phyloP scores from a whole-genome alignment of 2,113 vertebrate genomes.

The Syrrhaptes paradoxus region DNA sequence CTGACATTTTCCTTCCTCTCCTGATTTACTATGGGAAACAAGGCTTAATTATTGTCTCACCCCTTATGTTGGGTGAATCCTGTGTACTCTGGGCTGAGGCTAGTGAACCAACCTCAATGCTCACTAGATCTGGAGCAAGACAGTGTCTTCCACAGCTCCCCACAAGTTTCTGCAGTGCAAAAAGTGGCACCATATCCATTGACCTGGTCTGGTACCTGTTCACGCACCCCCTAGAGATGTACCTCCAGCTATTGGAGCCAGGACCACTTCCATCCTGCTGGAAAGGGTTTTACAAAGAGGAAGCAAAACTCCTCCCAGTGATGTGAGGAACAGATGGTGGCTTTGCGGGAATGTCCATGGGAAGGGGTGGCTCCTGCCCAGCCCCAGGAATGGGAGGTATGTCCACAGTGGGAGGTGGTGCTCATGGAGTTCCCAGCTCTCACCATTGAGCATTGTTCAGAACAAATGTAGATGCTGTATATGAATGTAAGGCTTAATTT shows the following conservation, averaged over 20 bases:
- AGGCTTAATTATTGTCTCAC: neutral
- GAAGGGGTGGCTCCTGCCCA: neutral
- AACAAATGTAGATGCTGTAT: neutral
- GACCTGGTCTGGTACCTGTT: neutral
- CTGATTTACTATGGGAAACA: neutral
- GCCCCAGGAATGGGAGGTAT: constrained; percentile 59
- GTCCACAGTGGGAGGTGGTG: constrained; percentile 53
- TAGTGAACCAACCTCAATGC: neutral
- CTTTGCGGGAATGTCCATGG: neutral
- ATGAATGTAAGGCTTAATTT: neutral
- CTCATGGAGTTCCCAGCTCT: neutral
- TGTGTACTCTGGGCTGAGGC: neutral
- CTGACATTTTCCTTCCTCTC: neutral
- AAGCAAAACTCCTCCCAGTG: neutral
- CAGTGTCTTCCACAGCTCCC: neutral
- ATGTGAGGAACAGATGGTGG: neutral
- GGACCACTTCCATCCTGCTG: neutral
- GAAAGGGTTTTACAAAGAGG: neutral
- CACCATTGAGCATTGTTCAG: neutral
- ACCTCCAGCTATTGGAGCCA: neutral
- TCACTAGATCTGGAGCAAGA: neutral
- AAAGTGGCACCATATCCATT: neutral
- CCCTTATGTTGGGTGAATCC: neutral
- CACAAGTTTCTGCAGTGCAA: neutral
- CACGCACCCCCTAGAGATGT: neutral